phyloP scores from a whole-genome alignment of 2,113 vertebrate species.

The Phycodurus eques region DNA sequence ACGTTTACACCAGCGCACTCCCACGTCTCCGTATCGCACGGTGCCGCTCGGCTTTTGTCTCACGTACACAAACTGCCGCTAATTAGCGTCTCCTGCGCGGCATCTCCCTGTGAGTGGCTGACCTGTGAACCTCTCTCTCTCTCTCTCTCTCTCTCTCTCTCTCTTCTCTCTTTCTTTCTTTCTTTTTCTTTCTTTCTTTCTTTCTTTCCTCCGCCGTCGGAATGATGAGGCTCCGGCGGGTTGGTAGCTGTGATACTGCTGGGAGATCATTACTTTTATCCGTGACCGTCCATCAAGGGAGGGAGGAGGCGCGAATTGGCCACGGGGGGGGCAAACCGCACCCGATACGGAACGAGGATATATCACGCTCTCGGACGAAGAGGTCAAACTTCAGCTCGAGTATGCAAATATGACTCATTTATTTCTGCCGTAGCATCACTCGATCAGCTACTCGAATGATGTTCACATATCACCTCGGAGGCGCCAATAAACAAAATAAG shows the following conservation, averaged over 20 bases:
- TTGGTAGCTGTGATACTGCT: conserved; percentile 31
- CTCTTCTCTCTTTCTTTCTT: conserved; percentile 20
- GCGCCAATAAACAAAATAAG: conserved; percentile 12
- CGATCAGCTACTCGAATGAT: conserved; percentile 1
- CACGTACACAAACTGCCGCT: conserved; percentile 18
- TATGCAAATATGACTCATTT: conserved; percentile 43
- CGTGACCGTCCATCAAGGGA: conserved; percentile 18
- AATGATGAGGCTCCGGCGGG: conserved; percentile 51
- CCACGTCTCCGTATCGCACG: conserved; percentile 7
- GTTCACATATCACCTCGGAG: conserved; percentile 19
- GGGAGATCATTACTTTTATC: conserved; percentile 59
- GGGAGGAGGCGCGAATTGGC: conserved; percentile 28
- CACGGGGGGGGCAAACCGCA: conserved; percentile 18
- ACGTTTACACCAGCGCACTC: conserved; percentile 20
- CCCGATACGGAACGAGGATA: neutral
- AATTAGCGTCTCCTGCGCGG: conserved; percentile 60
- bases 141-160: too few relatives aligned
- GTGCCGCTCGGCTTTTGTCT: conserved; percentile 33
- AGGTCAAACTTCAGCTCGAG: conserved; percentile 34
- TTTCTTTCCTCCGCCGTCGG: conserved; percentile 27
- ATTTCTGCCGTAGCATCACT: conserved; percentile 5
- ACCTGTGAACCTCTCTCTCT: conserved; percentile 58
- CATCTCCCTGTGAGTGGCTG: conserved; percentile 47
- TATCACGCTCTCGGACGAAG: conserved; percentile 9
- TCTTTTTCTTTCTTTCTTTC: conserved; percentile 11